phyloP scores from a whole-genome alignment of 2,888 invertebrate species.

The Sarcophaga carnaria region DNA sequence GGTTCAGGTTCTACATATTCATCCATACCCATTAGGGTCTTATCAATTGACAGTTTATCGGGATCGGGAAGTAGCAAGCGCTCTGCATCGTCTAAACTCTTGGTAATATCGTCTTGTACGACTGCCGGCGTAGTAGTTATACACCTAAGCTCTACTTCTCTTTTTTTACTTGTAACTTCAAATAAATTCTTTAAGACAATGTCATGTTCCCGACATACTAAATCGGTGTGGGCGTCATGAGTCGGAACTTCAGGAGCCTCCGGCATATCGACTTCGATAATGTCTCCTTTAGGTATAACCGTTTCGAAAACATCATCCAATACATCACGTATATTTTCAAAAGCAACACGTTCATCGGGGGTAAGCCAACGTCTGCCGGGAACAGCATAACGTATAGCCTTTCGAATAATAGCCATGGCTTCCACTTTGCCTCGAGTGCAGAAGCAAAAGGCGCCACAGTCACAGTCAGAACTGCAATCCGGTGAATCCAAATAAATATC shows the following conservation, averaged over 20 bases:
- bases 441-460: conserved; percentile 62
- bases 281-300: conserved; percentile 10
- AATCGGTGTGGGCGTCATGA: conserved; percentile 32
- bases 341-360: conserved; percentile 73
- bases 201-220: conserved; percentile 22
- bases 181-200: not conserved
- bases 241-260: not conserved
- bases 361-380: conserved; percentile 77
- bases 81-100: conserved; percentile 23
- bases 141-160: conserved; percentile 1
- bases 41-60: conserved; percentile 31
- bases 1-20: conserved; percentile 22
- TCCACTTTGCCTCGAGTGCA: conserved; percentile 69
- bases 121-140: not conserved
- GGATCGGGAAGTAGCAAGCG: conserved; percentile 48
- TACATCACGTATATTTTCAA: conserved; percentile 73
- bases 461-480: conserved; percentile 70
- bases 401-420: conserved; percentile 75
- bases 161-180: not conserved
- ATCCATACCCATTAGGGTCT: not conserved
- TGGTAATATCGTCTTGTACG: conserved; percentile 4
- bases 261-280: conserved; percentile 34
- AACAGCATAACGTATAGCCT: conserved; percentile 75
- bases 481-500: conserved; percentile 74
- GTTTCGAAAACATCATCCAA: conserved; percentile 73